phyloP scores from a whole-genome alignment of 2,113 vertebrate species.

The Chionodraco myersi region DNA sequence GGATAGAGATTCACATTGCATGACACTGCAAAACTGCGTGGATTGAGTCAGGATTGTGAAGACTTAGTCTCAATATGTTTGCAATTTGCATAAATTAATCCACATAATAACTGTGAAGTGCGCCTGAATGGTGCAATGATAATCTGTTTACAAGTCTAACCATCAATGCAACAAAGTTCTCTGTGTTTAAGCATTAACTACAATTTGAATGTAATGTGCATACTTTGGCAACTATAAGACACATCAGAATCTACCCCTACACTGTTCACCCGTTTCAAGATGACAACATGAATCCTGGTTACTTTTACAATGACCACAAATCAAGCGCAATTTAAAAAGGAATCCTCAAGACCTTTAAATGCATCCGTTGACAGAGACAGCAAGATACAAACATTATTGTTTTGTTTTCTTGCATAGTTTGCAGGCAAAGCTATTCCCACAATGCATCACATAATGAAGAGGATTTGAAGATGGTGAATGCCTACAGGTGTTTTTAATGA shows the following conservation, averaged over 20 bases:
- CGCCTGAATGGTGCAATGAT: background rate
- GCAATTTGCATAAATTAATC: background rate
- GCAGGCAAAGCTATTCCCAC: background rate
- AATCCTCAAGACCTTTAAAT: background rate
- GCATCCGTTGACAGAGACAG: background rate
- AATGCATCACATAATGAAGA: background rate
- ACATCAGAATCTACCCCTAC: background rate
- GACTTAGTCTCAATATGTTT: background rate
- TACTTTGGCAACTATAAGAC: background rate
- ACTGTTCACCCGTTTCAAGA: background rate
- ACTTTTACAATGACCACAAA: slow-evolving; percentile 19
- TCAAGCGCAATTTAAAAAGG: background rate
- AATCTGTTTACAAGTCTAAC: background rate
- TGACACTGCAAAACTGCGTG: background rate
- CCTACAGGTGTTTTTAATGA: background rate
- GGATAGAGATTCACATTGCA: background rate
- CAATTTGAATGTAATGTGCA: background rate
- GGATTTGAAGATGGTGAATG: background rate
- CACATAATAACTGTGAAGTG: background rate
- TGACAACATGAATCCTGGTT: background rate
- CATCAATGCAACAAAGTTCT: background rate
- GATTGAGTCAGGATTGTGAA: background rate
- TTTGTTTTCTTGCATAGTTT: background rate
- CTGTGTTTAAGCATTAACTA: background rate
- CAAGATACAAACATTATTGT: background rate